Evolutionary conservation across 2,113 vertebrate species (phyloP).

Genomic region (Rhinoderma darwinii): DNA sequence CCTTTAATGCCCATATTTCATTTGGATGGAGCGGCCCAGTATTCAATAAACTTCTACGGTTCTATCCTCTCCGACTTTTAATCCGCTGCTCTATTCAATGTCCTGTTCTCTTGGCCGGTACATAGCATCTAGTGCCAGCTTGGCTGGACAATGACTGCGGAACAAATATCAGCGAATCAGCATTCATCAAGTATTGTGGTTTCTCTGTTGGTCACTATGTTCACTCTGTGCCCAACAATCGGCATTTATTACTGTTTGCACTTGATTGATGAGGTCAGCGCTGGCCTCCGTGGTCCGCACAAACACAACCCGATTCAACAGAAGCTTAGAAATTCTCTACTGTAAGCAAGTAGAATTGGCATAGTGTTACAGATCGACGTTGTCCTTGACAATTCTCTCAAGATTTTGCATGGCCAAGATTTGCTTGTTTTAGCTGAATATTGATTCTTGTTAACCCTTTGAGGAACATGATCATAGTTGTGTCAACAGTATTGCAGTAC

Average conservation of each 20-base stretch:
- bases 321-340: background rate
- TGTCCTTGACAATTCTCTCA: background rate
- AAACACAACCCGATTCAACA: background rate
- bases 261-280: background rate
- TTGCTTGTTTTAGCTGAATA: background rate
- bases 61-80: background rate
- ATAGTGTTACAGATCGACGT: background rate
- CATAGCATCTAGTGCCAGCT: background rate
- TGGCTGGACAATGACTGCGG: conserved; percentile 16
- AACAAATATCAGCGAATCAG: conserved; percentile 43
- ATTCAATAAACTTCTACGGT: background rate
- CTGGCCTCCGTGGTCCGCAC: background rate
- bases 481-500: too few species aligned
- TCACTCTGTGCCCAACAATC: background rate
- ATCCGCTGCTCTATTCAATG: background rate
- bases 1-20: background rate
- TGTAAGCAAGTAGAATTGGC: background rate
- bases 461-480: background rate
- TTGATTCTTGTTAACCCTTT: background rate
- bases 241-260: background rate
- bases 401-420: background rate
- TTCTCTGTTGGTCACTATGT: background rate
- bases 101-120: conserved; percentile 12
- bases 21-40: too few species aligned
- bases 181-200: background rate